Conservation (phyloP, 2,113 vertebrate species). For the Thamnophis sirtalis region DNA sequence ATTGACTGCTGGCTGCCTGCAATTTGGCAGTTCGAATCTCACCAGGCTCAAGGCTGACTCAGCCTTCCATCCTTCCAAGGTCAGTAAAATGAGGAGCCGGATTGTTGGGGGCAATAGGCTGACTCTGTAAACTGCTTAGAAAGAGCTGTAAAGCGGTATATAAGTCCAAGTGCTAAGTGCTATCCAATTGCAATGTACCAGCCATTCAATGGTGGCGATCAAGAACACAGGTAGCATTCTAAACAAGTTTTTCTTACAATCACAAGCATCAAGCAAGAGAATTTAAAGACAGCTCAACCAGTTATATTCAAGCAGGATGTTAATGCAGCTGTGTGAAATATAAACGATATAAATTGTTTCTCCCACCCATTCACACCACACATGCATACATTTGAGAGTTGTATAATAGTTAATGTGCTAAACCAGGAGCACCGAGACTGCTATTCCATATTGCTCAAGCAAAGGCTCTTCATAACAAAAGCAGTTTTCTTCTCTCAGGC, state of each 20-base stretch:
- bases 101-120: too few relatives aligned
- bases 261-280: neutral
- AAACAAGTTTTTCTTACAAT: slow-evolving; percentile 5
- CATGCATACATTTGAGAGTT: neutral
- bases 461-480: neutral
- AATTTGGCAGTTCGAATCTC: too few relatives aligned
- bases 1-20: too few relatives aligned
- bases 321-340: neutral
- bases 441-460: neutral
- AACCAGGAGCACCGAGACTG: neutral
- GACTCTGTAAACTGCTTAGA: too few relatives aligned
- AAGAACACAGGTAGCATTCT: neutral
- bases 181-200: neutral
- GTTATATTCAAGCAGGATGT: neutral
- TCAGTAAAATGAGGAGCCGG: too few relatives aligned
- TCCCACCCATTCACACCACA: neutral
- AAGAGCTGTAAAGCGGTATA: too few relatives aligned
- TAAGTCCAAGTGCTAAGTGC: too few relatives aligned
- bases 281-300: neutral
- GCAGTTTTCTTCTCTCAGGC: neutral
- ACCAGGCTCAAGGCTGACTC: too few relatives aligned
- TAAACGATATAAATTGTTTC: neutral
- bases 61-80: too few relatives aligned
- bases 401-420: neutral
- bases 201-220: accelerated